phyloP scores from a whole-genome alignment of 2,113 vertebrate genomes.

The Macaca fascicularis region DNA sequence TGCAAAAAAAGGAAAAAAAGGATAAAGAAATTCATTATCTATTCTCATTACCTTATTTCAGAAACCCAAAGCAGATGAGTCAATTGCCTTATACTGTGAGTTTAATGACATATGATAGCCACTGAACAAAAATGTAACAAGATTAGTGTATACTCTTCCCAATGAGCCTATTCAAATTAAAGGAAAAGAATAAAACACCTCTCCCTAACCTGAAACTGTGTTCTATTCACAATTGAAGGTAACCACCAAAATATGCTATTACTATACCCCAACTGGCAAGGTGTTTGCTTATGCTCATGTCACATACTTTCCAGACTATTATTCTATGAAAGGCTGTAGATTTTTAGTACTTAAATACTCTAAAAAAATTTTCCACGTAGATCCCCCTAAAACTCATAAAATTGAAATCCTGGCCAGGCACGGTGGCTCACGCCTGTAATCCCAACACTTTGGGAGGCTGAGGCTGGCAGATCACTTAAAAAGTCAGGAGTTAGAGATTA shows the following conservation, averaged over 20 bases:
- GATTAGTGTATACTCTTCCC: slow-evolving; percentile 26
- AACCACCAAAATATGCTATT: slow-evolving; percentile 34
- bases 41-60: slow-evolving; percentile 52
- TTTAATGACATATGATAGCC: slow-evolving; percentile 43
- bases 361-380: not conserved
- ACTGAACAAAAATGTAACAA: slow-evolving; percentile 35
- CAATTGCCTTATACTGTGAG: slow-evolving; percentile 33
- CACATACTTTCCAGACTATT: slow-evolving; percentile 3
- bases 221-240: not conserved
- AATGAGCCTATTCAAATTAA: slow-evolving; percentile 45
- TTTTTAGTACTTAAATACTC: slow-evolving; percentile 10
- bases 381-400: too few relatives aligned
- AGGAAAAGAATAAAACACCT: slow-evolving; percentile 5
- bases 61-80: slow-evolving; percentile 54
- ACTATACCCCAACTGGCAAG: not conserved
- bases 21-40: slow-evolving; percentile 43
- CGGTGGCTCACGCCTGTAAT: too few relatives aligned
- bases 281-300: not conserved
- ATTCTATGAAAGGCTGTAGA: not conserved
- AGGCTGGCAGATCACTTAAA: too few relatives aligned
- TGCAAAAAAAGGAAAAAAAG: not conserved
- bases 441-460: too few relatives aligned
- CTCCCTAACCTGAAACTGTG: not conserved
- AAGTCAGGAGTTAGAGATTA: too few relatives aligned
- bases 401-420: too few relatives aligned